Percentiles rank a stretch among this genome's conserved stretches.
phyloP scores from a whole-genome alignment of 2,888 invertebrate species.

The Spialia ferax region DNA sequence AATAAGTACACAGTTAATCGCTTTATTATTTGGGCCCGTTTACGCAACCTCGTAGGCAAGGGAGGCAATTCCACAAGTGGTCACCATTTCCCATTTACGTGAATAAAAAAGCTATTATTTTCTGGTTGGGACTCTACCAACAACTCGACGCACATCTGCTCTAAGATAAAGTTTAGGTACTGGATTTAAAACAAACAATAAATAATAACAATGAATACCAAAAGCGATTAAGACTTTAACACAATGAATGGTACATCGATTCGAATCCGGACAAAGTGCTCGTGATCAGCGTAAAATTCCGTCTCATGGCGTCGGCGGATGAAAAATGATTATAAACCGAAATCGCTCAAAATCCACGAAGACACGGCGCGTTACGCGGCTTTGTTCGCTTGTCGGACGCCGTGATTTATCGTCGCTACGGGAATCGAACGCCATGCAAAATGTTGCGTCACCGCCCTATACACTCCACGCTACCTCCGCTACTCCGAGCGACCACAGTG shows the following conservation, averaged over 20 bases:
- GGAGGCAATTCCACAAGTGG: no score
- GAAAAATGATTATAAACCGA: slow-evolving; percentile 82
- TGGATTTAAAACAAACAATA: slow-evolving; percentile 10
- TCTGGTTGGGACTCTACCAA: neutral
- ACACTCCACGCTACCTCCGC: slow-evolving; percentile 50
- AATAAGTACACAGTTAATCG: no score
- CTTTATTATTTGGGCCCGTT: no score
- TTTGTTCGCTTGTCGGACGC: slow-evolving; percentile 78
- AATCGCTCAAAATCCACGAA: slow-evolving; percentile 83
- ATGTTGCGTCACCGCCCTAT: slow-evolving; percentile 76
- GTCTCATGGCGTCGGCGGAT: slow-evolving; percentile 56
- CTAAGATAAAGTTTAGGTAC: neutral
- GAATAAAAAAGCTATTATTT: no score
- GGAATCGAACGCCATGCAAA: slow-evolving; percentile 77
- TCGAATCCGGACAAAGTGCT: slow-evolving; percentile 44
- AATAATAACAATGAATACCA: slow-evolving; percentile 18
- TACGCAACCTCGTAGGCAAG: no score
- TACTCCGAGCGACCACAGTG: slow-evolving; percentile 54
- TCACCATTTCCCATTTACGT: no score
- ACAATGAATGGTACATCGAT: slow-evolving; percentile 43
- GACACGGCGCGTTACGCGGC: slow-evolving; percentile 84
- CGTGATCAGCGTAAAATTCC: slow-evolving; percentile 76
- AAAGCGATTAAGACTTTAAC: slow-evolving; percentile 44
- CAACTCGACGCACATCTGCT: neutral
- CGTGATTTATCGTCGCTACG: slow-evolving; percentile 72